Conservation (phyloP, 1,140 invertebrate species). For the Chironomus striatipennis region DNA sequence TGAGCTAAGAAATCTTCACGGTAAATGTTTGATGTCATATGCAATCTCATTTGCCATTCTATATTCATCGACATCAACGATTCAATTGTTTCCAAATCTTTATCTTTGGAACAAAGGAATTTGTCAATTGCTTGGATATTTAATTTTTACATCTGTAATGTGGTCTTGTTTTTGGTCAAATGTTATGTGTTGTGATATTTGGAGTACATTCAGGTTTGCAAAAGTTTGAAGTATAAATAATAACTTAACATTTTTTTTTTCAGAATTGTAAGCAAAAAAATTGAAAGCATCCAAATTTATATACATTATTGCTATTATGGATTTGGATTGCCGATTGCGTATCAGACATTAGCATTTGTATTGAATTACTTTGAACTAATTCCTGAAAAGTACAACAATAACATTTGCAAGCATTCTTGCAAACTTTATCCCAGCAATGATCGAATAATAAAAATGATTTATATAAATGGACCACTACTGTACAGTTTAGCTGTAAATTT, state of each 20-base stretch:
- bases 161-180: neutral
- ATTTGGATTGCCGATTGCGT: neutral
- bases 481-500: neutral
- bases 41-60: neutral
- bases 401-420: neutral
- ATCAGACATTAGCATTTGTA: neutral
- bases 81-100: neutral
- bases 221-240: neutral
- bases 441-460: neutral
- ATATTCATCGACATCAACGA: neutral
- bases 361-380: neutral
- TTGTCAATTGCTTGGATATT: neutral
- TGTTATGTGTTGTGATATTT: neutral
- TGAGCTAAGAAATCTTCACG: neutral
- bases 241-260: neutral
- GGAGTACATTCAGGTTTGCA: neutral
- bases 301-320: neutral
- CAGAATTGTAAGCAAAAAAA: neutral
- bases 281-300: neutral
- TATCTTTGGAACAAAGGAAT: neutral
- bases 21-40: neutral
- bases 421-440: neutral
- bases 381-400: neutral
- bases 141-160: neutral
- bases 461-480: neutral